These are phyloP conservation scores for Bombus pascuorum DNA, from an alignment of 1,140 invertebrate genomes.

Conservation along the genomic window DNA sequence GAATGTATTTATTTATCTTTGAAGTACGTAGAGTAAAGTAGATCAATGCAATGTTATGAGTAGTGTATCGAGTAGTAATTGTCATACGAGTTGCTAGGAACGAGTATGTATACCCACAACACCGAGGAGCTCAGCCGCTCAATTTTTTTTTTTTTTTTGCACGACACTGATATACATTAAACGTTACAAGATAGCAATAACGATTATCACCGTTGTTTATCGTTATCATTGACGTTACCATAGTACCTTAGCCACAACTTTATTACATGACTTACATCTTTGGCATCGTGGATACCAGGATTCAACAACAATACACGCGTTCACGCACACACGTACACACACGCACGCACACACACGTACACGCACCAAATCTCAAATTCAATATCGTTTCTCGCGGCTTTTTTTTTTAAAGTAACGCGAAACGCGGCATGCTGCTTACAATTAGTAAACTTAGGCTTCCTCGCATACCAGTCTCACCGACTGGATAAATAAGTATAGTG, in stretches of 20 bases:
- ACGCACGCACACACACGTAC: conserved; percentile 26
- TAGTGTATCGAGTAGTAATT: conserved; percentile 81
- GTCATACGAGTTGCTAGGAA: conserved; percentile 82
- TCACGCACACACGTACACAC: conserved; percentile 8
- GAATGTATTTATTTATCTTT: conserved; percentile 82
- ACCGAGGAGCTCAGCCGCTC: conserved; percentile 80
- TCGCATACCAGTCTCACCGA: conserved; percentile 10
- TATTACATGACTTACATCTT: conserved; percentile 69
- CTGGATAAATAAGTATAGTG: not conserved
- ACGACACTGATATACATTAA: conserved; percentile 82
- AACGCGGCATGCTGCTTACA: conserved; percentile 54
- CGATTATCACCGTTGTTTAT: conserved; percentile 67
- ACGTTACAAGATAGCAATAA: conserved; percentile 78
- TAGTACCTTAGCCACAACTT: conserved; percentile 62
- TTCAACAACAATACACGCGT: conserved; percentile 58
- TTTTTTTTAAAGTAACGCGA: conserved; percentile 50
- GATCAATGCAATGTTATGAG: conserved; percentile 82
- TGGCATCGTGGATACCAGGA: conserved; percentile 67
- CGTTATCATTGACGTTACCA: conserved; percentile 60
- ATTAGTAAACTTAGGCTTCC: conserved; percentile 43
- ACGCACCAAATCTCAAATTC: conserved; percentile 45
- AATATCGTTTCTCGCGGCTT: conserved; percentile 29
- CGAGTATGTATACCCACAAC: conserved; percentile 82
- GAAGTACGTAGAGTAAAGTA: conserved; percentile 82
- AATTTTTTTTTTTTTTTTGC: conserved; percentile 70